A percentile compares a stretch with the other conserved stretches of the same genome.
Conservation (phyloP, 2,113 vertebrate species). For the Perognathus longimembris region DNA sequence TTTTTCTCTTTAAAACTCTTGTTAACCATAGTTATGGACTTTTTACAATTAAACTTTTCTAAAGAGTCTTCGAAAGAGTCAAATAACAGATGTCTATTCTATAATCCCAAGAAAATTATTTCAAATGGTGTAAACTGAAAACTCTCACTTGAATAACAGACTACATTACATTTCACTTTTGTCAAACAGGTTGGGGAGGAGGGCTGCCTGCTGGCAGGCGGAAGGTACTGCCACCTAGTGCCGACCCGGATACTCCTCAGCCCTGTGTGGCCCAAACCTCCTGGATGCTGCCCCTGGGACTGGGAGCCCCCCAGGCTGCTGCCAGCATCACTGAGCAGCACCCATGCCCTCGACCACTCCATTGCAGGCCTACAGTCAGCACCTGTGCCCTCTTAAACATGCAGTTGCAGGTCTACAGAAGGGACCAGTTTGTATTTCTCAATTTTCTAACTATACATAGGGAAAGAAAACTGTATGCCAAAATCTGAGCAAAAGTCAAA, state of each 20-base stretch:
- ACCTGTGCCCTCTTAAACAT: not conserved
- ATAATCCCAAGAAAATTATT: not conserved
- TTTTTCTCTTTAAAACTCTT: not conserved
- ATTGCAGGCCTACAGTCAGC: too few species aligned
- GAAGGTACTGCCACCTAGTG: not conserved
- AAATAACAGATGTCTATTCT: not conserved
- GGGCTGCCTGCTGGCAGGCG: not conserved
- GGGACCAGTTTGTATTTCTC: not conserved
- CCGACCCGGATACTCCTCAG: not conserved
- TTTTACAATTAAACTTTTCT: not conserved
- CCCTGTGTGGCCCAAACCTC: not conserved
- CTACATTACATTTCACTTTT: not conserved
- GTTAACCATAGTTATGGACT: not conserved
- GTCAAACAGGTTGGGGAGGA: not conserved
- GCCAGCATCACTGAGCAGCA: too few species aligned
- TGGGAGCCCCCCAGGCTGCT: not conserved
- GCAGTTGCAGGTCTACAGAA: not conserved
- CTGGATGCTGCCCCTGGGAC: not conserved
- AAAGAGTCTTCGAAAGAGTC: not conserved
- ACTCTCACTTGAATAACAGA: not conserved
- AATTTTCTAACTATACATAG: not conserved
- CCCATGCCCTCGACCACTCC: too few species aligned
- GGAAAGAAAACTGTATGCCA: not conserved
- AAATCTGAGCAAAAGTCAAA: not conserved
- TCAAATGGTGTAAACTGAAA: not conserved